A percentile compares a stretch with the other conserved stretches of the same genome.
These are phyloP conservation scores for Craseonycteris thonglongyai DNA, from an alignment of 2,113 vertebrate species.

Conservation along the genomic window DNA sequence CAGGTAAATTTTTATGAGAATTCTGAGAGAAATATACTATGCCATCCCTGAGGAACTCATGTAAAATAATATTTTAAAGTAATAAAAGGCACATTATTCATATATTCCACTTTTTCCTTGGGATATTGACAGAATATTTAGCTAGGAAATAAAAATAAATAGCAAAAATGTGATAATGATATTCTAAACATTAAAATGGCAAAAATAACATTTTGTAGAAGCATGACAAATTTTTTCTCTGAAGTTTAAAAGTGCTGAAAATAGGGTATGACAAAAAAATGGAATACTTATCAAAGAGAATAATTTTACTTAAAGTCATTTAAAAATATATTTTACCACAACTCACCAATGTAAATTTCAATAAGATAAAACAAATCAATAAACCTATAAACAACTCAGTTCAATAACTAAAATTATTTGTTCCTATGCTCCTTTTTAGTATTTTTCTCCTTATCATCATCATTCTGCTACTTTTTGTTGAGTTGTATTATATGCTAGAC, in stretches of 20 bases:
- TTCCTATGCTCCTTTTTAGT: background rate
- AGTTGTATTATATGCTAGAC: background rate
- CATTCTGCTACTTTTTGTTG: background rate
- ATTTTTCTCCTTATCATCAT: background rate
- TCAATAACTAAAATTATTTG: background rate
- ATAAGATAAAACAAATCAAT: background rate
- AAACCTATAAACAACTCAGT: background rate
- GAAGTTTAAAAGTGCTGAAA: background rate
- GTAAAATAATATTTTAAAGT: background rate
- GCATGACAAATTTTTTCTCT: background rate
- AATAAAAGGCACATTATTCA: background rate
- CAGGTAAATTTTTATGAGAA: background rate
- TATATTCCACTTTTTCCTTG: background rate
- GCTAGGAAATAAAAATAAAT: constrained; percentile 40
- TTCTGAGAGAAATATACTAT: background rate
- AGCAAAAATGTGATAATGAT: constrained; percentile 37
- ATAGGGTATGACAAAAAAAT: background rate
- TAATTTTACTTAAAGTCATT: background rate
- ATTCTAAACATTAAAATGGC: constrained; percentile 19
- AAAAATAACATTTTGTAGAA: constrained; percentile 7
- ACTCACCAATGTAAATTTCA: background rate
- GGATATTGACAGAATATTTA: constrained; percentile 19
- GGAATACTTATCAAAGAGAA: background rate
- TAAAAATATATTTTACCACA: background rate
- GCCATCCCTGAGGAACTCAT: background rate